Conservation (phyloP, 2,797 vertebrate genomes). For the Sebastes taczanowskii region DNA sequence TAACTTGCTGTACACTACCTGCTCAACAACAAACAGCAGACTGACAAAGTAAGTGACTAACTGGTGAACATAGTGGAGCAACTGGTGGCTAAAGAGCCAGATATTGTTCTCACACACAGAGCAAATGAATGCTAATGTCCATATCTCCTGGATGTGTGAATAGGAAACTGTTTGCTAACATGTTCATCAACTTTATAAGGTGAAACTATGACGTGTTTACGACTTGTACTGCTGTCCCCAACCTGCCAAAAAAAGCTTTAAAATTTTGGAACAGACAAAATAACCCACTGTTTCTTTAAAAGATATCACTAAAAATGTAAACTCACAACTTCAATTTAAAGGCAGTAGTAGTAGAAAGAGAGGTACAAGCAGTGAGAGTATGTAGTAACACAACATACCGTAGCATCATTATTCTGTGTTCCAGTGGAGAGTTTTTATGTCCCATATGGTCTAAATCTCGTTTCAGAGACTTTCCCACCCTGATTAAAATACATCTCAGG, state of each 20-base stretch:
- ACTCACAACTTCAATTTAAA: not conserved
- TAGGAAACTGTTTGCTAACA: not conserved
- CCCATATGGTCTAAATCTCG: not conserved
- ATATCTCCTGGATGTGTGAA: not conserved
- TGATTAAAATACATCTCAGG: constrained; percentile 13
- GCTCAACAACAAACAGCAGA: not conserved
- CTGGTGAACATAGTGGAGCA: not conserved
- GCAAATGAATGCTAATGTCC: not conserved
- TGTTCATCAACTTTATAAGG: not conserved
- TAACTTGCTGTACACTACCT: not conserved
- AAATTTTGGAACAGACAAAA: not conserved
- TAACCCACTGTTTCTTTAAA: not conserved
- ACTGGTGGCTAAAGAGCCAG: not conserved
- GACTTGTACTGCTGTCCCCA: not conserved
- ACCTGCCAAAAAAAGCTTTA: not conserved
- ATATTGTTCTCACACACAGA: too few relatives aligned
- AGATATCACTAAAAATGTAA: not conserved
- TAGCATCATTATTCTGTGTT: not conserved
- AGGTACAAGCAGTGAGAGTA: not conserved
- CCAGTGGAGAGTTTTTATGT: not conserved
- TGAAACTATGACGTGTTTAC: not conserved
- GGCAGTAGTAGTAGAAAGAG: not conserved
- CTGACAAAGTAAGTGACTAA: not conserved
- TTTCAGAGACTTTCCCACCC: constrained; percentile 28
- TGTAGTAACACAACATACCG: not conserved